Evolutionary conservation across 2,113 vertebrate species (phyloP), one percentile per base, ranked within the genome.

Genomic region (Physeter macrocephalus): DNA sequence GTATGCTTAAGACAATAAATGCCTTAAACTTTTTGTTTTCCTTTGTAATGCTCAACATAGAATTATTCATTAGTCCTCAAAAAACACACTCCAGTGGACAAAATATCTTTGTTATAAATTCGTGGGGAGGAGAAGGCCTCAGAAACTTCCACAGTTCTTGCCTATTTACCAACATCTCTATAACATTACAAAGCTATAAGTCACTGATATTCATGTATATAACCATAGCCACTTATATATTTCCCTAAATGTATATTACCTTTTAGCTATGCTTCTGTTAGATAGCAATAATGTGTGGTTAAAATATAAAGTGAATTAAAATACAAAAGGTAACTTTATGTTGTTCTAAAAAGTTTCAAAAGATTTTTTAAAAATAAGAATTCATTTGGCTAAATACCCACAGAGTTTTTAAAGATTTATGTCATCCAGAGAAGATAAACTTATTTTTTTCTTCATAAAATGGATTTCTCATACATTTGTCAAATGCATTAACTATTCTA

Each of bases 381-480:
- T 69, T 93, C 8, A 20, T 49, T 57, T 88, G 31, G 0, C 8
- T 84, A 52, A 97, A 96, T 88, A 59, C 1, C 8, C 36, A n/a
- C 10, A 77, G 6, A 80, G 0, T 61, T 36, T 77, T 25, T 81
- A 71, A 77, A 49, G 41, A 78, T 95, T 88, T 77, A 62, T 82
- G 11, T 72, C 84, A 46, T 0, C 10, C 15, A 72, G 9, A 91
- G 34, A 59, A 88, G 69, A 72, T 49, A 80, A 71, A 61, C 7
- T 12, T 92, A 81, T 18, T 92, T 95, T 78, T 83, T 89, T 82
- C 21, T 94, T 57, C 8, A 62, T 59, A 95, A 92, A 88, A 77
- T 89, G 2, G 39, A 83, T 92, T 78, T 25, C 34, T 88, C 5
- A 17, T 78, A 61, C 7, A 83, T 89, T 83, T 83, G 27, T 92